Percentiles rank a stretch among this genome's conserved stretches.
These are phyloP conservation scores for Dasypogon diadema DNA, from an alignment of 2,888 invertebrate species.

Conservation along the genomic window DNA sequence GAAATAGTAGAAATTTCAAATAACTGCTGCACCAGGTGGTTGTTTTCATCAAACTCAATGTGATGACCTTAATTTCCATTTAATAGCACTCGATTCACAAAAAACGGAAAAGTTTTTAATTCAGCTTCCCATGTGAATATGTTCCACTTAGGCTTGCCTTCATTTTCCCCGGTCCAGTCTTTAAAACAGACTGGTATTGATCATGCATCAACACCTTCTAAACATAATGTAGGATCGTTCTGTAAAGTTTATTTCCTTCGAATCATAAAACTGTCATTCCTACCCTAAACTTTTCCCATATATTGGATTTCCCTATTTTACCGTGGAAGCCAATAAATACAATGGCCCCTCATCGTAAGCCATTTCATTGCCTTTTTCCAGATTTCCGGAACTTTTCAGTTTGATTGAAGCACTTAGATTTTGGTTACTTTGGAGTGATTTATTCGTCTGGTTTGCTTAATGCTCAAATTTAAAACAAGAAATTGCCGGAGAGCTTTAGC, in stretches of 20 bases:
- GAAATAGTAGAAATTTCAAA: no score
- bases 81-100: no score
- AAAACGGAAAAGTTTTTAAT: no score
- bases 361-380: not conserved
- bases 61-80: no score
- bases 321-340: not conserved
- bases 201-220: not conserved
- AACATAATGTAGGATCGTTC: not conserved
- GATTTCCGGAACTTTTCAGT: conserved; percentile 24
- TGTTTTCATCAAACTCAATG: no score
- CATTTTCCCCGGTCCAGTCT: no score
- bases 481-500: not conserved
- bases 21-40: no score
- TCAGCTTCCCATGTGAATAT: no score
- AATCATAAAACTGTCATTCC: not conserved
- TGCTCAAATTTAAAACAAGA: not conserved
- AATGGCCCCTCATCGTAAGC: not conserved
- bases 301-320: not conserved
- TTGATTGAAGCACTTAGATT: conserved; percentile 12
- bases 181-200: not conserved
- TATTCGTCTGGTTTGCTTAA: not conserved
- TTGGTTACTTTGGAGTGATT: not conserved
- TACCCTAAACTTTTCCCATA: not conserved
- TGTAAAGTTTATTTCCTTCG: not conserved
- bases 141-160: no score